Evolutionary conservation across 2,888 invertebrate genomes (phyloP).

Genomic region (Timema podura): DNA sequence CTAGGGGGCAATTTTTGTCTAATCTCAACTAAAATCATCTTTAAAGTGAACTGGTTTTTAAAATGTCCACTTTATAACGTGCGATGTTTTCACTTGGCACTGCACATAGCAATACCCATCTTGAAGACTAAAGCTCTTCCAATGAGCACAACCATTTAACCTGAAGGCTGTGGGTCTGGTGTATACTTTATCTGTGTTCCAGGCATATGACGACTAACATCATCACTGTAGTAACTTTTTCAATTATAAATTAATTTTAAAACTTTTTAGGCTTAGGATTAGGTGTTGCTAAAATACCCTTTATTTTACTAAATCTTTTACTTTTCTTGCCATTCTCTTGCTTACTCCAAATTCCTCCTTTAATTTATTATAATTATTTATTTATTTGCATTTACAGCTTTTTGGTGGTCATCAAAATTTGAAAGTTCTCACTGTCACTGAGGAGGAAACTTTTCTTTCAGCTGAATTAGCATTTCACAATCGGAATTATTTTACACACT

Average conservation of each 20-base stretch:
- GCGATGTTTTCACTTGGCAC: too few relatives aligned
- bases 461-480: background rate
- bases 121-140: too few relatives aligned
- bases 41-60: too few relatives aligned
- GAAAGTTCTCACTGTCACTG: background rate
- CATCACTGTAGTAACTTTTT: background rate
- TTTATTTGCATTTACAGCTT: background rate
- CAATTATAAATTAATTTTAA: background rate
- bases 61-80: too few relatives aligned
- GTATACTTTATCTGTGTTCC: too few relatives aligned
- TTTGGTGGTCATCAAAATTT: background rate
- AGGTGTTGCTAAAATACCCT: conserved; percentile 8
- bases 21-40: too few relatives aligned
- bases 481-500: background rate
- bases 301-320: background rate
- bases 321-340: background rate
- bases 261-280: background rate
- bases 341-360: background rate
- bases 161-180: too few relatives aligned
- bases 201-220: too few relatives aligned
- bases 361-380: too few relatives aligned
- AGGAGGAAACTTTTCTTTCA: background rate
- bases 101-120: too few relatives aligned
- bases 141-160: too few relatives aligned
- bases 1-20: too few relatives aligned